These are phyloP conservation scores for Cantharis lateralis DNA, from an alignment of 2,888 invertebrate genomes.

Conservation along the genomic window DNA sequence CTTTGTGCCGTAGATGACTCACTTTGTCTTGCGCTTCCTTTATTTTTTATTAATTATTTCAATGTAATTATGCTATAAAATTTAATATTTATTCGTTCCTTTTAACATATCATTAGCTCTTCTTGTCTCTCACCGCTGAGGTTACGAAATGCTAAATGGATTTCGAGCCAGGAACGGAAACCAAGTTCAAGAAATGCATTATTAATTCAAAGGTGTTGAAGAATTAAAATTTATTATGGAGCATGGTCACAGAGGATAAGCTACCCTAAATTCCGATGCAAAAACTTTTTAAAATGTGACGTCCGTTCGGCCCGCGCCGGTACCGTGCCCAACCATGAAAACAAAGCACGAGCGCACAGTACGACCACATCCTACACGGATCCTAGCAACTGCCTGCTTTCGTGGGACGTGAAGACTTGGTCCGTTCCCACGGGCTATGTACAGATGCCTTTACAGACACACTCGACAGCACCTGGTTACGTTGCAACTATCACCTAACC, in stretches of 20 bases:
- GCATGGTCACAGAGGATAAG: neutral
- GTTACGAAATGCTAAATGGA: neutral
- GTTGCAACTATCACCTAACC: constrained; percentile 24
- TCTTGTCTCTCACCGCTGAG: neutral
- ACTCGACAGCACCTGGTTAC: constrained; percentile 27
- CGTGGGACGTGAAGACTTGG: constrained; percentile 31
- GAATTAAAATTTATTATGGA: neutral
- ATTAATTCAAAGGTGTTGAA: neutral
- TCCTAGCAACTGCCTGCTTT: constrained; percentile 29
- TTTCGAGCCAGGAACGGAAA: neutral
- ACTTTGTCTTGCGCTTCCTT: constrained; percentile 26
- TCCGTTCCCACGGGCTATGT: constrained; percentile 33
- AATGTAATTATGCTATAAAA: neutral
- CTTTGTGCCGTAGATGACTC: constrained; percentile 28
- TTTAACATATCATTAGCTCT: neutral
- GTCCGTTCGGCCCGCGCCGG: constrained; percentile 43
- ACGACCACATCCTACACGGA: constrained; percentile 33
- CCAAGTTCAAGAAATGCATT: neutral
- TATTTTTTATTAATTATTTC: constrained; percentile 20
- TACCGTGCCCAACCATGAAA: constrained; percentile 34
- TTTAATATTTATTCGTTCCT: neutral
- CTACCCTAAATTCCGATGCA: constrained; percentile 14
- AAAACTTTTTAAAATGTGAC: constrained; percentile 30
- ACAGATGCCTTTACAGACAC: constrained; percentile 29
- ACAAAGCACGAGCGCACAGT: constrained; percentile 33